Evolutionary conservation across 2,797 vertebrate genomes (phyloP).

Genomic region (Ptychobarbus kaznakovi): DNA sequence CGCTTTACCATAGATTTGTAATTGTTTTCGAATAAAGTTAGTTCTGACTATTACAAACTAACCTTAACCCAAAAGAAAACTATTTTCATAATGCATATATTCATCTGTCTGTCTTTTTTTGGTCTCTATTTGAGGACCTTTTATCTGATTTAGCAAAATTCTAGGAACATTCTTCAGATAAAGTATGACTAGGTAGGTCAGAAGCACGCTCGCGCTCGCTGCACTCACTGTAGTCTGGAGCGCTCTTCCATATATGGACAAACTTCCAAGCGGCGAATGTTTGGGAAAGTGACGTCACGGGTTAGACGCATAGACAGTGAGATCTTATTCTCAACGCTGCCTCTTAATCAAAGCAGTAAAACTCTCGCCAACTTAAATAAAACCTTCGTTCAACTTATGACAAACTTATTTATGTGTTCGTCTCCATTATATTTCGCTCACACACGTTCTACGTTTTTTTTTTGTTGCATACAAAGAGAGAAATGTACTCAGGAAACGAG

Average conservation of each 20-base stretch:
- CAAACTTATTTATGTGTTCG: neutral
- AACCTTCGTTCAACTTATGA: neutral
- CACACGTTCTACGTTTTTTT: neutral
- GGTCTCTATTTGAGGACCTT: neutral
- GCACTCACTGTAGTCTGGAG: conserved; percentile 34
- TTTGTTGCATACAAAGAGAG: neutral
- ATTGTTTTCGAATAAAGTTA: neutral
- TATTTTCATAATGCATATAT: neutral
- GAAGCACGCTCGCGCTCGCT: conserved; percentile 52
- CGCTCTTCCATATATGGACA: conserved; percentile 80
- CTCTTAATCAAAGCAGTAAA: neutral
- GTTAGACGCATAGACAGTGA: conserved; percentile 52
- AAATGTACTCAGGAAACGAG: neutral
- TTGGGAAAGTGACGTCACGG: conserved; percentile 75
- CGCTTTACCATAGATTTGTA: neutral
- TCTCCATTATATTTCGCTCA: neutral
- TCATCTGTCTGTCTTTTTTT: neutral
- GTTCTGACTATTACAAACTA: neutral
- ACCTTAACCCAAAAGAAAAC: neutral
- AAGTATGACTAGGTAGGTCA: conserved; percentile 59
- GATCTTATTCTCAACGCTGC: conserved; percentile 17
- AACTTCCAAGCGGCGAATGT: conserved; percentile 76
- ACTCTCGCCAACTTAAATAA: neutral
- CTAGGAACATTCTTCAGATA: neutral
- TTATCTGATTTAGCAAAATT: neutral